Evolutionary conservation across 2,888 invertebrate genomes (phyloP).

Genomic region (Bombyx huttoni): DNA sequence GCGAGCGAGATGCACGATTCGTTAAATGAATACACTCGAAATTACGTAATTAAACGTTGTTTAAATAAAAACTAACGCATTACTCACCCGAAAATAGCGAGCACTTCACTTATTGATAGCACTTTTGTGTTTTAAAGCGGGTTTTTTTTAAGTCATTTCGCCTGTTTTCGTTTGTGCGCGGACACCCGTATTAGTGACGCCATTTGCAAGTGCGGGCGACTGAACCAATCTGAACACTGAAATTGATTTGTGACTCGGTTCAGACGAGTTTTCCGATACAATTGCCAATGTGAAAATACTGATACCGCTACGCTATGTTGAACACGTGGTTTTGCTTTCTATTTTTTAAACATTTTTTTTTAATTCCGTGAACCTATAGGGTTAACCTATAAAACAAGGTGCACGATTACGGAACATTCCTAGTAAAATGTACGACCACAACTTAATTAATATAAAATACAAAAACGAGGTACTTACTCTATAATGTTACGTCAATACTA

Average conservation of each 20-base stretch:
- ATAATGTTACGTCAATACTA: too few relatives aligned
- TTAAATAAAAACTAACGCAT: constrained; percentile 2
- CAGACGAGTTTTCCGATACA: constrained; percentile 4
- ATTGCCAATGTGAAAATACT: constrained; percentile 3
- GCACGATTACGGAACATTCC: background rate
- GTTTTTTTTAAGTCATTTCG: constrained; percentile 31
- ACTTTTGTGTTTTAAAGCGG: background rate
- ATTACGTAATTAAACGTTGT: constrained; percentile 28
- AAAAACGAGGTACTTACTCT: too few relatives aligned
- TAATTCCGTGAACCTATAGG: background rate
- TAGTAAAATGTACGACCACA: too few relatives aligned
- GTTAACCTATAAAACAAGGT: too few relatives aligned
- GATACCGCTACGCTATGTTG: background rate
- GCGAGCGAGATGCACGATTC: constrained; percentile 41
- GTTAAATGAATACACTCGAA: constrained; percentile 20
- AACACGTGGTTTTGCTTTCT: background rate
- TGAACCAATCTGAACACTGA: background rate
- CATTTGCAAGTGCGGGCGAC: constrained; percentile 39
- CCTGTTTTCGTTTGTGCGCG: constrained; percentile 41
- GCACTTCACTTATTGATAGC: background rate
- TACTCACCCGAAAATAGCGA: constrained; percentile 25
- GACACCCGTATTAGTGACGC: constrained; percentile 52
- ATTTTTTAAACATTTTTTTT: background rate
- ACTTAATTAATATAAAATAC: too few relatives aligned
- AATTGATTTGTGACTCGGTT: background rate